Base-by-base conservation (phyloP, 2,888 invertebrate species). In the Mylabris sibirica region DNA sequence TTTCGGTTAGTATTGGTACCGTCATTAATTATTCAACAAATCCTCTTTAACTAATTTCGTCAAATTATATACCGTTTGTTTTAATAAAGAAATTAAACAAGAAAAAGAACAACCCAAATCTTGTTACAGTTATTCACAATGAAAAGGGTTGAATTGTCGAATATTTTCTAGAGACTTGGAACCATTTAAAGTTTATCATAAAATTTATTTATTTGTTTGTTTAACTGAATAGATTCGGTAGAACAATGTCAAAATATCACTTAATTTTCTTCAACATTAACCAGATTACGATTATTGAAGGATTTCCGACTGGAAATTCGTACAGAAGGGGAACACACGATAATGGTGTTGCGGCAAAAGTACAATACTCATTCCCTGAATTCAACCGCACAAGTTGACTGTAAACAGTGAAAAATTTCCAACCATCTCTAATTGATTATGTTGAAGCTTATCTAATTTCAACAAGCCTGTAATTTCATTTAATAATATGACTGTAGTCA, bases 1-100 rank as follows among this genome's bases (percentile, higher is more conserved):
- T 44, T 35, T 41, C 62, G 69, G 49, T 12, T 12, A 34, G 61
- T 59, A 57, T 59, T 38, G 67, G 65, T 64, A 30, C 30, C 30
- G 30, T 41, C 66, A 12, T 38, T 3, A 44, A 44, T 59, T 30
- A 59, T 59, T 24, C 59, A 59, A 1, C 22, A 24, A 24, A 24
- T 6, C 24, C 14, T n/a, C 14, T 4, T 17, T n/a, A 22, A 57
- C 8, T 8, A 24, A 22, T 17, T 57, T 22, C 17, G 20, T 57
- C 22, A 57, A 24, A 22, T 53, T 24, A 57, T 26, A 0, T 57
- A 12, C 1, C 1, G 3, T 57, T 57, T 57, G n/a, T 35, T 20
- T 59, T 59, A n/a, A 17, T 59, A 22, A 22, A 59, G 20, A 17
- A n/a, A n/a, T n/a, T n/a, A 20, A 59, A 24, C 26, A 59, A 59